Evolutionary conservation across 2,888 invertebrate species (phyloP), one percentile per base, ranked within the genome.

Genomic region (Hoplodrina blanda): DNA sequence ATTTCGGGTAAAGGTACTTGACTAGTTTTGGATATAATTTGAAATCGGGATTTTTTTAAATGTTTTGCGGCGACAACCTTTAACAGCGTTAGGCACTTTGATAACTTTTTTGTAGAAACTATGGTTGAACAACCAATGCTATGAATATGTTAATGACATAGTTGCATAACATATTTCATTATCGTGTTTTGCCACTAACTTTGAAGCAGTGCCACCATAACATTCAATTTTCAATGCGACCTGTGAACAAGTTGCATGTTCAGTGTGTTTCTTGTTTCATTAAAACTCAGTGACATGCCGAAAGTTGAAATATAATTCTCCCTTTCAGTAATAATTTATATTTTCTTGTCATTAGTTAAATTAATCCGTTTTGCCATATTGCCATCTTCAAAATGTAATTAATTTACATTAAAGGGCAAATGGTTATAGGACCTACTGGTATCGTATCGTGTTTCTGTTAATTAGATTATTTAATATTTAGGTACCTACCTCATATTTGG

Each of bases 331-430:
- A 60, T 60, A 33, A 66, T 62, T 55, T 71, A 1, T 52, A 66
- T 62, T 62, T 76, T 76, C 20, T 41, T 62, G 62, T 62, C 52
- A 67, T 76, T 67, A 62, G 10, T 55, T 72, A 62, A 67, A 67
- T 60, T 60, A 67, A 41, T 41, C 52, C 41, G 52, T 55, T 67
- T 62, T 67, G 54, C 19, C 17, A 72, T 60, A 25, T 72, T 53
- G 55, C 54, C 50, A 72, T 65, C 44, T 59, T 57, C 19, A 19
- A 74, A 69, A 74, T 69, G 19, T 57, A 53, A 73, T 73, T 73
- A 73, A 67, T 73, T 73, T 67, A 25, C 17, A 52, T 73, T 55
- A 50, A 55, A 44, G 15, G 11, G 50, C 55, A 70, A 69, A 70
- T 70, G 20, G 61, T 50, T 25, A 55, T 15, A 50, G 54, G 11